Evolutionary conservation across 2,888 invertebrate genomes (phyloP).

Genomic region (Barypeithes pellucidus): DNA sequence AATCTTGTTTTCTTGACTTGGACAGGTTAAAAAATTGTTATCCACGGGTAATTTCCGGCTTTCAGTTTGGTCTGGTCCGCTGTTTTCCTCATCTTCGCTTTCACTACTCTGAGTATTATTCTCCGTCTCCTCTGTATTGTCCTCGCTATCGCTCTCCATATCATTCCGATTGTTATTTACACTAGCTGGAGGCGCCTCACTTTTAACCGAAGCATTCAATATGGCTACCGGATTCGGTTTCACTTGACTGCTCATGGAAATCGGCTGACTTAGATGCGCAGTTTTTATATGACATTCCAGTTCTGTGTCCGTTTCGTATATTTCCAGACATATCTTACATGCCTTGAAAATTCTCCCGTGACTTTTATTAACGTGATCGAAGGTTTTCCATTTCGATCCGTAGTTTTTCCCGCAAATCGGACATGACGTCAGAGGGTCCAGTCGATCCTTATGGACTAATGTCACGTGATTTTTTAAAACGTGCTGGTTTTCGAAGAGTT

Average conservation of each 20-base stretch:
- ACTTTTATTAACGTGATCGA: conserved; percentile 75
- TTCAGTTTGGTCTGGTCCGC: conserved; percentile 35
- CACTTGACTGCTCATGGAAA: conserved; percentile 10
- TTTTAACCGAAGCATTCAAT: conserved; percentile 35
- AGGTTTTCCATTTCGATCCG: conserved; percentile 75
- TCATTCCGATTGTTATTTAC: conserved; percentile 18
- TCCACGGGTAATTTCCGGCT: background rate
- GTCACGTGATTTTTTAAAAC: conserved; percentile 74
- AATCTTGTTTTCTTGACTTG: conserved; percentile 57
- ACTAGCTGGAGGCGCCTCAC: conserved; percentile 24
- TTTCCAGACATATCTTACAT: conserved; percentile 75
- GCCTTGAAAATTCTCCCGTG: conserved; percentile 75
- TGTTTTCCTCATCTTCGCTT: conserved; percentile 29
- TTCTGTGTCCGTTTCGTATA: conserved; percentile 73
- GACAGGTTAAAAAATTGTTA: background rate
- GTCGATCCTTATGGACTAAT: conserved; percentile 71
- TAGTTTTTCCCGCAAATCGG: conserved; percentile 76
- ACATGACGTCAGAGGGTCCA: conserved; percentile 73
- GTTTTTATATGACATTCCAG: conserved; percentile 72
- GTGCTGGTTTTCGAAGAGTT: conserved; percentile 74
- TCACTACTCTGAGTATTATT: conserved; percentile 38
- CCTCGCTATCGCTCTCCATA: conserved; percentile 37
- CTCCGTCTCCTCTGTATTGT: conserved; percentile 43
- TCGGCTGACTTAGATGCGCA: conserved; percentile 62
- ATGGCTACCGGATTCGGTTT: conserved; percentile 31